These are phyloP conservation scores for Piaya cayana DNA, from an alignment of 2,113 vertebrate species.

Conservation along the genomic window DNA sequence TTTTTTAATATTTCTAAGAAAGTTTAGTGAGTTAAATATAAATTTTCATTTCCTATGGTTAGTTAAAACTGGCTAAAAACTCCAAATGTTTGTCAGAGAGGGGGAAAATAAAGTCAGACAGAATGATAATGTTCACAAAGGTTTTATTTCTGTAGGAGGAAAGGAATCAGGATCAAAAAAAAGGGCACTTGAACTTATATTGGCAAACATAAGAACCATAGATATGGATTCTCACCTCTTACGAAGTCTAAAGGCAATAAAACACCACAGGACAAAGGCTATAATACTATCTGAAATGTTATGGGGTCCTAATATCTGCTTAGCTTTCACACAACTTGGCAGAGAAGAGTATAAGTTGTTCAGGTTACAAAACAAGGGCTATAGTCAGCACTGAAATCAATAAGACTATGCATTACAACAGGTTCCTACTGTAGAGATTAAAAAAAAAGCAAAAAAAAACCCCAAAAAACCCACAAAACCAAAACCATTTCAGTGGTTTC, in stretches of 20 bases:
- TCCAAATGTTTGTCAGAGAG: neutral
- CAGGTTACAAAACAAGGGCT: slow-evolving; percentile 26
- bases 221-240: neutral
- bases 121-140: neutral
- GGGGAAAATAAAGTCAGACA: neutral
- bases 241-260: neutral
- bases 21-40: fast-evolving
- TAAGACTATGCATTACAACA: slow-evolving; percentile 10
- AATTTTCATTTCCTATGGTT: neutral
- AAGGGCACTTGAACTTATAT: neutral
- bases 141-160: neutral
- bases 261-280: neutral
- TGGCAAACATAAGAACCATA: neutral
- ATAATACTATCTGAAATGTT: neutral
- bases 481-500: neutral
- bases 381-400: neutral
- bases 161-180: neutral
- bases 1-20: neutral
- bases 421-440: neutral
- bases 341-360: neutral
- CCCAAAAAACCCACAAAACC: no score
- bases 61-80: neutral
- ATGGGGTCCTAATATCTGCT: neutral
- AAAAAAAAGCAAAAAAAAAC: neutral
- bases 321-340: neutral